Conservation (phyloP, 2,888 invertebrate species). For the Dysmachus trigonus region DNA sequence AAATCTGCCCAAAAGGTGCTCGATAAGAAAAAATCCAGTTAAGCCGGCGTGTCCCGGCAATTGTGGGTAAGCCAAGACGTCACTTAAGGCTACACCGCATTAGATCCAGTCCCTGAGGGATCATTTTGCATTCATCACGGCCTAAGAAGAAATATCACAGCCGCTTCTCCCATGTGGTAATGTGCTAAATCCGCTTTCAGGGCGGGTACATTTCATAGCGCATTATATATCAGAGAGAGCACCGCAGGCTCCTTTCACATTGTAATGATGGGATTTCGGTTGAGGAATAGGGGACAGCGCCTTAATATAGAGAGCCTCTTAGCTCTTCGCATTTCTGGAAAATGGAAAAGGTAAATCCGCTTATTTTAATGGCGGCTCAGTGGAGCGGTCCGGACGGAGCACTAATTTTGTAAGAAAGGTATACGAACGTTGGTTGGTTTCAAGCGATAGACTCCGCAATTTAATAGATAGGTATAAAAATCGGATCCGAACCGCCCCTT, state of each 20-base stretch:
- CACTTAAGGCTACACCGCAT: slow-evolving; percentile 11
- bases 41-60: slow-evolving; percentile 1
- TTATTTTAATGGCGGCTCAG: slow-evolving; percentile 35
- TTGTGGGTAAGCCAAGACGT: neutral
- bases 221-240: slow-evolving; percentile 18
- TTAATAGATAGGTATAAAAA: slow-evolving; percentile 26
- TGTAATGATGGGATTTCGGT: slow-evolving; percentile 35
- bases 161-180: slow-evolving; percentile 37
- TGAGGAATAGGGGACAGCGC: neutral
- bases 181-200: slow-evolving; percentile 40
- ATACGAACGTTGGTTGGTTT: slow-evolving; percentile 24
- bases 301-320: slow-evolving; percentile 32
- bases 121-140: slow-evolving; percentile 40
- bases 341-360: slow-evolving; percentile 42
- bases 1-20: neutral
- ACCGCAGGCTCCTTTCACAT: slow-evolving; percentile 37
- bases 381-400: slow-evolving; percentile 15
- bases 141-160: neutral
- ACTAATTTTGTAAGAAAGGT: slow-evolving; percentile 33
- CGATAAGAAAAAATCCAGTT: neutral
- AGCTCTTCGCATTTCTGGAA: slow-evolving; percentile 20
- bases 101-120: slow-evolving; percentile 14
- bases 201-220: slow-evolving; percentile 29
- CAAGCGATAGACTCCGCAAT: slow-evolving; percentile 9
- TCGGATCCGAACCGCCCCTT: neutral